These are phyloP conservation scores for Scolopax bukidnonensis DNA, from an alignment of 2,797 vertebrate species.

Conservation along the genomic window DNA sequence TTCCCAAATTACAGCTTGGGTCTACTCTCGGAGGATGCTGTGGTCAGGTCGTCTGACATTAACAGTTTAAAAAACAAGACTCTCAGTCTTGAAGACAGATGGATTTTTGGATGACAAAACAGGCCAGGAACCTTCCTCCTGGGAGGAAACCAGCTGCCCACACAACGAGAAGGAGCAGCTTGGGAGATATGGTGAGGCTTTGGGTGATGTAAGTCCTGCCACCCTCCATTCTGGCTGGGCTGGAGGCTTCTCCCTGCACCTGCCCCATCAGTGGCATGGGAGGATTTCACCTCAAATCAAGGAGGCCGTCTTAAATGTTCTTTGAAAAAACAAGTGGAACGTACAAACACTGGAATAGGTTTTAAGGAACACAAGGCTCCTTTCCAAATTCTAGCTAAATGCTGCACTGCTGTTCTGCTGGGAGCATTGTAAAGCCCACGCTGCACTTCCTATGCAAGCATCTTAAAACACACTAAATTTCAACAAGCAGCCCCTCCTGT, in stretches of 20 bases:
- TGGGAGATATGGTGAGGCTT: neutral
- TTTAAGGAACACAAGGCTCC: neutral
- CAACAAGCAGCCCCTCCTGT: neutral
- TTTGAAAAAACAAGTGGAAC: neutral
- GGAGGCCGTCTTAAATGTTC: neutral
- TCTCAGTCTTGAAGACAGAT: constrained; percentile 54
- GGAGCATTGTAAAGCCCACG: neutral
- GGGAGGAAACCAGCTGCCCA: constrained; percentile 56
- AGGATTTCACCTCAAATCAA: neutral
- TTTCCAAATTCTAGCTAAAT: neutral
- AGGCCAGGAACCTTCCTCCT: neutral
- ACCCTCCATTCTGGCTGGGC: neutral
- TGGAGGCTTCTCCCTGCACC: constrained; percentile 28
- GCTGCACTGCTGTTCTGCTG: neutral
- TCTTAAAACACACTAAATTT: neutral
- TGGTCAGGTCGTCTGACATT: constrained; percentile 46
- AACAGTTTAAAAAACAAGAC: constrained; percentile 45
- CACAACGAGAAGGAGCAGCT: constrained; percentile 27
- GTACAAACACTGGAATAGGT: neutral
- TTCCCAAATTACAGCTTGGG: constrained; percentile 44
- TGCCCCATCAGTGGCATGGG: neutral
- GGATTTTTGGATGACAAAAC: constrained; percentile 46
- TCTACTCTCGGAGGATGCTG: constrained; percentile 36
- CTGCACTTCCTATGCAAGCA: neutral
- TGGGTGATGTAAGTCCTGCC: neutral